phyloP scores from a whole-genome alignment of 1,140 invertebrate genomes.

The Tribolium madens region DNA sequence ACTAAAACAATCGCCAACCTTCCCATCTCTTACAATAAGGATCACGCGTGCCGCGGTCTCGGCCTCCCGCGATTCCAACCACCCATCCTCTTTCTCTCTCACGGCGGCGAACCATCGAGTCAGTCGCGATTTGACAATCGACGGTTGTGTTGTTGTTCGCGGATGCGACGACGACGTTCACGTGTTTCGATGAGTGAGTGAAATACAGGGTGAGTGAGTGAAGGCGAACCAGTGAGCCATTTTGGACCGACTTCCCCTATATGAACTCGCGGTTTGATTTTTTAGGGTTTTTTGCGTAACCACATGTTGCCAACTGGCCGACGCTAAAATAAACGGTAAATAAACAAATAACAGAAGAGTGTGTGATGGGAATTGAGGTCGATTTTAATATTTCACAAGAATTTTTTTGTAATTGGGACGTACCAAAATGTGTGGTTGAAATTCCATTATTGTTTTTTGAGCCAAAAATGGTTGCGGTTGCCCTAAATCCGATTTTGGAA shows the following conservation, averaged over 20 bases:
- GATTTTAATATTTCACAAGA: too few relatives aligned
- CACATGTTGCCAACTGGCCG: not conserved
- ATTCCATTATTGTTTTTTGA: too few relatives aligned
- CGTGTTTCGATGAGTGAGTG: not conserved
- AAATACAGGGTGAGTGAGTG: not conserved
- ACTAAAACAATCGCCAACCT: constrained; percentile 57
- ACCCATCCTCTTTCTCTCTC: constrained; percentile 49
- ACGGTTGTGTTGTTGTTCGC: constrained; percentile 4
- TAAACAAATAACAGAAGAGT: not conserved
- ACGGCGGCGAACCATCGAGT: constrained; percentile 16
- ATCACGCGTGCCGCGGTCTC: constrained; percentile 51
- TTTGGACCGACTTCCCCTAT: not conserved
- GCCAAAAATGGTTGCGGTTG: too few relatives aligned
- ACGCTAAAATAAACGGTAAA: not conserved
- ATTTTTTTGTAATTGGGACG: too few relatives aligned
- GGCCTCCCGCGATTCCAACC: constrained; percentile 47
- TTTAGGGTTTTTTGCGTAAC: not conserved
- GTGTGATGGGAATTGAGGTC: too few relatives aligned
- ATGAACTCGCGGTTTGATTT: constrained; percentile 26
- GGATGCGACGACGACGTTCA: not conserved
- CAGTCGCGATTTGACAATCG: constrained; percentile 47
- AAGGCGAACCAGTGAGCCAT: not conserved
- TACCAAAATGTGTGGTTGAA: too few relatives aligned
- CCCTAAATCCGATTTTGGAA: too few relatives aligned
- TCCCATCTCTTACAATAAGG: constrained; percentile 46